Evolutionary conservation across 2,888 invertebrate genomes (phyloP).

Genomic region (Eupithecia subfuscata): DNA sequence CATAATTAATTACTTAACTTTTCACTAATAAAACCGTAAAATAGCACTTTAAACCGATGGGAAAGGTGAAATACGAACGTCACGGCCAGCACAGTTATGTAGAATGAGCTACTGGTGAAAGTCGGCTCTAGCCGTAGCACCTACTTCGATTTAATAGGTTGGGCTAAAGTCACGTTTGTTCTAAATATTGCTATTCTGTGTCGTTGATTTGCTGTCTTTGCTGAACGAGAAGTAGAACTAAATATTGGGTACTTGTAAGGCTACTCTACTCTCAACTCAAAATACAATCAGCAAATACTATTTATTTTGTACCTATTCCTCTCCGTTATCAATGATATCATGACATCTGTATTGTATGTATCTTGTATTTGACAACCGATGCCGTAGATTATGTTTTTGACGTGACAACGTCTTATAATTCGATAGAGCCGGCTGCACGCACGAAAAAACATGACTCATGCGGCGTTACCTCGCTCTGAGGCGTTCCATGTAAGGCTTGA

Average conservation of each 20-base stretch:
- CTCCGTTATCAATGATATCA: too few relatives aligned
- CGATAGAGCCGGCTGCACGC: too few relatives aligned
- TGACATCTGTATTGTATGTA: too few relatives aligned
- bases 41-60: neutral
- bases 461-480: too few relatives aligned
- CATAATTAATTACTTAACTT: slow-evolving; percentile 43
- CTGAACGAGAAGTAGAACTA: neutral
- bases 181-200: slow-evolving; percentile 1
- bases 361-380: too few relatives aligned
- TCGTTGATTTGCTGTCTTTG: neutral
- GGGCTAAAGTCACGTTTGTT: slow-evolving; percentile 3
- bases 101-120: slow-evolving; percentile 59
- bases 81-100: slow-evolving; percentile 54
- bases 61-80: neutral
- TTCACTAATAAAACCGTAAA: slow-evolving; percentile 9
- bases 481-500: too few relatives aligned
- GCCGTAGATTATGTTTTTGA: too few relatives aligned
- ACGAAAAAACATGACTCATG: too few relatives aligned
- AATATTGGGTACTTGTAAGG: neutral
- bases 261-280: neutral
- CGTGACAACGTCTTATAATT: too few relatives aligned
- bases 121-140: slow-evolving; percentile 50
- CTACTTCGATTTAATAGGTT: slow-evolving; percentile 6
- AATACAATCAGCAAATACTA: too few relatives aligned
- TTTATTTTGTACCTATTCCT: too few relatives aligned